Base-by-base conservation (phyloP, 2,797 vertebrate species). In the Toxotes lorentzi region DNA sequence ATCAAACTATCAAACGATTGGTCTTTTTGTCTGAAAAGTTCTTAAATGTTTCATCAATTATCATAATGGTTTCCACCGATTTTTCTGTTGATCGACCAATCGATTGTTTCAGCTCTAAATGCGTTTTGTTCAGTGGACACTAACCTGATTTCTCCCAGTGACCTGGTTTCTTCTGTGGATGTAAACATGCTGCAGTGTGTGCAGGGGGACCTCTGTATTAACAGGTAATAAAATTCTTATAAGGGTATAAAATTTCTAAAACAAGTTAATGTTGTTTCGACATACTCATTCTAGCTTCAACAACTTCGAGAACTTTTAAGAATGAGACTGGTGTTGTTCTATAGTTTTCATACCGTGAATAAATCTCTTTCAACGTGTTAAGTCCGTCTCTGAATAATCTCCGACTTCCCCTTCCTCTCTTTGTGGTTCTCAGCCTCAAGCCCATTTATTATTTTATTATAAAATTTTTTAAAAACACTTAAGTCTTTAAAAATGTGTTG, bases 81-180 rank as follows among this genome's bases (percentile, higher is more conserved):
- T 27, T 34, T 27, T 53, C n/a, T 27, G 47, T 47, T 1, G 27
- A 32, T 9, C 0, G n/a, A 21, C 45, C 23, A 21, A 59, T 69
- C 2, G 16, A 63, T 73, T 10, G 30, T 47, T 56, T 73, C 48
- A 8, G 68, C 27, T 67, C 69, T 43, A 38, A 47, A 61, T 24
- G 27, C 19, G 53, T 12, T 40, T 5, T 4, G 53, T 48, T 7
- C 17, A n/a, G 2, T 23, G 41, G 6, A 35, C 8, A 35, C 34
- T 65, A 16, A 47, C 53, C 45, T 40, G 34, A 47, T 70, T 54
- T 54, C 32, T 58, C 51, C 7, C 27, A 0, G 7, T 53, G 59
- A 69, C 78, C 71, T 45, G 27, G 50, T 79, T 79, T 45, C 41
- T 3, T 48, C 10, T 10, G 27, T 11, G 24, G 17, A 8, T 34